phyloP scores from a whole-genome alignment of 2,888 invertebrate species.

The Phyllotreta cruciferae region DNA sequence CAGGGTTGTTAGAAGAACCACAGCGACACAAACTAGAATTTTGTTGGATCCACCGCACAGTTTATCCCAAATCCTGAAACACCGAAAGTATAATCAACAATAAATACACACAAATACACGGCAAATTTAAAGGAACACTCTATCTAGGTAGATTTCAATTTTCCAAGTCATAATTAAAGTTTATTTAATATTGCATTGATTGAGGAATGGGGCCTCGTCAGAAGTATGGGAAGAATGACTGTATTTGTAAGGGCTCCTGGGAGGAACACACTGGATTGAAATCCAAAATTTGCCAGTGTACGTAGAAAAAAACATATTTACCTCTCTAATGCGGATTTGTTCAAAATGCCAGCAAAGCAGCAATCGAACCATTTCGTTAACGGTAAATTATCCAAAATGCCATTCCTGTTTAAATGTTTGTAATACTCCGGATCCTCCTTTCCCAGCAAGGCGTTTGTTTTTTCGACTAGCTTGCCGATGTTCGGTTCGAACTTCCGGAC shows the following conservation, averaged over 20 bases:
- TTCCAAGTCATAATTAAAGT: no score
- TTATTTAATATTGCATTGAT: no score
- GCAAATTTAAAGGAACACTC: not conserved
- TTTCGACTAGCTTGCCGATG: constrained; percentile 70
- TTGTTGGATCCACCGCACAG: constrained; percentile 84
- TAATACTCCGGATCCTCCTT: constrained; percentile 79
- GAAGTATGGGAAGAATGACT: no score
- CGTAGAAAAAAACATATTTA: no score
- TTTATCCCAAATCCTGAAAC: constrained; percentile 86
- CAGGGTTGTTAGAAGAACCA: constrained; percentile 75
- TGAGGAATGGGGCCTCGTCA: no score
- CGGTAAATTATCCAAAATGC: constrained; percentile 71
- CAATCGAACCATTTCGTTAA: constrained; percentile 81
- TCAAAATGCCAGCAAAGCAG: constrained; percentile 83
- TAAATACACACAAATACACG: not conserved
- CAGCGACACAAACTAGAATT: constrained; percentile 79
- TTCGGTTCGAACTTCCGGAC: constrained; percentile 55
- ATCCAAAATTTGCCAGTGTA: no score
- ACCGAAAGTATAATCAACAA: constrained; percentile 23
- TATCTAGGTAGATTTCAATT: no score
- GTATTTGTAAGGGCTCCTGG: no score
- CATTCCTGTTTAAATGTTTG: constrained; percentile 71
- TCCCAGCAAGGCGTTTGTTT: constrained; percentile 71
- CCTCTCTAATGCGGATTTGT: constrained; percentile 79
- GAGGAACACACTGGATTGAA: no score